Evolutionary conservation across 2,113 vertebrate species (phyloP).

Genomic region (Nesoenas mayeri): DNA sequence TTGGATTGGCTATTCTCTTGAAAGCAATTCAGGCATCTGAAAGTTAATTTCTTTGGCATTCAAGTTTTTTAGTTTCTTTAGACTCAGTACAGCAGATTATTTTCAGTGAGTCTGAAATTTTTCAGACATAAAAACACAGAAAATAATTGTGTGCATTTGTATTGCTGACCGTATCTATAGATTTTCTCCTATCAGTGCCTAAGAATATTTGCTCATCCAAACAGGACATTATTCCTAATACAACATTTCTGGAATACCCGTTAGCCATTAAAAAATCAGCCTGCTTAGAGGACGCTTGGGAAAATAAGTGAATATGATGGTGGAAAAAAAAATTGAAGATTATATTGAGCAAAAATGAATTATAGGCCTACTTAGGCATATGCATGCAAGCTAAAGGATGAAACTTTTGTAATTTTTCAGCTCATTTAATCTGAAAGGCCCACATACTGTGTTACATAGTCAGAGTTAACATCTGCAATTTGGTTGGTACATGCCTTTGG

Average conservation of each 20-base stretch:
- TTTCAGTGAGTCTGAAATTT: not conserved
- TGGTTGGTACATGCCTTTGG: constrained; percentile 65
- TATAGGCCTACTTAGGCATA: not conserved
- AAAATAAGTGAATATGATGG: not conserved
- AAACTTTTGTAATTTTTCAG: constrained; percentile 63
- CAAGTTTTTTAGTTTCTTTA: not conserved
- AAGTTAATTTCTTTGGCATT: not conserved
- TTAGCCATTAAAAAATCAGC: not conserved
- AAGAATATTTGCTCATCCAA: not conserved
- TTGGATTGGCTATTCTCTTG: not conserved
- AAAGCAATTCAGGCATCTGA: not conserved
- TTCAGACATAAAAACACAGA: not conserved
- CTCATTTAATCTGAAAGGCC: constrained; percentile 71
- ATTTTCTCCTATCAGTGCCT: not conserved
- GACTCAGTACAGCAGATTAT: not conserved
- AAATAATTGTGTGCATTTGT: not conserved
- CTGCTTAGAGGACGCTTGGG: not conserved
- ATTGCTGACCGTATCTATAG: not conserved
- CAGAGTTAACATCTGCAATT: constrained; percentile 75
- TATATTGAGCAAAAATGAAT: constrained; percentile 22
- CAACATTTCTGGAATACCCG: not conserved
- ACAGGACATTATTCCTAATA: not conserved
- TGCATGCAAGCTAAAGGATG: constrained; percentile 17
- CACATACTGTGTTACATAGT: constrained; percentile 47
- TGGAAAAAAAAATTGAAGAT: not conserved